A percentile compares a stretch with the other conserved stretches of the same genome.
phyloP scores from a whole-genome alignment of 2,113 vertebrate genomes.

The Epinephelus cyanopodus region DNA sequence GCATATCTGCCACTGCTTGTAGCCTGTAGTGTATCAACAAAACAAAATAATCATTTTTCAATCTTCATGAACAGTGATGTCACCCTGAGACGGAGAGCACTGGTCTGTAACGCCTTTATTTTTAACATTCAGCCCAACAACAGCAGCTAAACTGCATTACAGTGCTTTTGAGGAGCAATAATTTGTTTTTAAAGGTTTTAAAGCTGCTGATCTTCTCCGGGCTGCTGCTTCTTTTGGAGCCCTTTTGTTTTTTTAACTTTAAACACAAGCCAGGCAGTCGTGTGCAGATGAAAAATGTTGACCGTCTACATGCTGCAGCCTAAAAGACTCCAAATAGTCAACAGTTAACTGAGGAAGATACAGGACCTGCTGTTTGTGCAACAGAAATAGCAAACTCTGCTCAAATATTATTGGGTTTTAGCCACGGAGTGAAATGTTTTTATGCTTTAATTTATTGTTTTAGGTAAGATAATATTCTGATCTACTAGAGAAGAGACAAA shows the following conservation, averaged over 20 bases:
- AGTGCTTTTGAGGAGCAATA: slow-evolving; percentile 5
- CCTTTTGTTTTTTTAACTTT: not conserved
- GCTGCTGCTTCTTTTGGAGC: not conserved
- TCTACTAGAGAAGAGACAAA: slow-evolving; percentile 1
- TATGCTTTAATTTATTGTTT: slow-evolving; percentile 2
- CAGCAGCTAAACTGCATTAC: slow-evolving; percentile 15
- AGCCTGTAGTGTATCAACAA: not conserved
- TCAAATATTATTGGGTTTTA: slow-evolving; percentile 9
- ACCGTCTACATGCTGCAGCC: slow-evolving; percentile 22
- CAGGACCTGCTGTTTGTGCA: slow-evolving; percentile 18
- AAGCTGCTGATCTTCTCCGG: slow-evolving; percentile 1
- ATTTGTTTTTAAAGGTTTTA: slow-evolving; percentile 10
- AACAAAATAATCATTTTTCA: slow-evolving; percentile 3
- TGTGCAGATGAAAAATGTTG: slow-evolving; percentile 26
- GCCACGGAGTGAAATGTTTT: slow-evolving; percentile 17
- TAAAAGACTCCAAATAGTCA: slow-evolving; percentile 11
- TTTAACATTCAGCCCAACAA: not conserved
- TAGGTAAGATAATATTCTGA: not conserved
- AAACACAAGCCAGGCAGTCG: slow-evolving; percentile 8
- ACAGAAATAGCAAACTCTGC: not conserved
- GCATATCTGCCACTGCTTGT: too few species aligned
- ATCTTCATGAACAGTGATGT: not conserved
- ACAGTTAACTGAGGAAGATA: slow-evolving; percentile 1
- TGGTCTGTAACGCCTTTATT: slow-evolving; percentile 1
- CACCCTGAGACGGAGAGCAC: not conserved